Base-by-base conservation (phyloP, 2,797 vertebrate genomes). In the Mallotus villosus region DNA sequence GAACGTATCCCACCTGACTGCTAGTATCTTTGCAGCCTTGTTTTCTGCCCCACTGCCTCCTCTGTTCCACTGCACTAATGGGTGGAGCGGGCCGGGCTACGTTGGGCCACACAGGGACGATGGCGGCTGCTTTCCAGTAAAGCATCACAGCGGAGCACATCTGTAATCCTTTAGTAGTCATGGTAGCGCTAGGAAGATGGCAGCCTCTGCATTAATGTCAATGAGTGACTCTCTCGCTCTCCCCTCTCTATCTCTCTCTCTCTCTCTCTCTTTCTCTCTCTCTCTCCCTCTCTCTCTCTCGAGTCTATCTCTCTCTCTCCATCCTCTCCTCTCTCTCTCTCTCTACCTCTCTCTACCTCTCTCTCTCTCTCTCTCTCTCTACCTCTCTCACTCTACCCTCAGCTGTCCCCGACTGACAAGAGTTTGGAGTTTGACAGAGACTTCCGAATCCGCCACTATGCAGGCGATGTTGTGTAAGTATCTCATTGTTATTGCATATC, bases 361-460 rank as follows among this genome's bases (percentile, higher is more conserved):
- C 7, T 59, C 55, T 41, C 29, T 34, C 11, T 57, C 51, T 34
- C 9, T 62, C 60, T n/a, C 51, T 11, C 21, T 22, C 21, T 27
- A 14, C 29, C 58, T 53, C n/a, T 63, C 49, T 74, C 21, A 64
- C 4, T 79, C 17, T 74, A 61, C 72, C 84, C 70, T 63, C 85
- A 99, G 97, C 94, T 98, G 67, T 95, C 95, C 41, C 95, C 96
- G 0, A 94, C 93, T 0, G 97, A 99, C 89, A 99, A 99, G 89
- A 95, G 84, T 66, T 81, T 99, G 90, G 97, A 98, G 86, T 99
- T 98, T 34, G 96, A 99, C 86, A 85, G 97, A 86, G 97, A 99
- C 89, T 99, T 99, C 87, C 95, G 98, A 14, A 94, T 99, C 85
- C 93, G 94, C 19, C 98, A 99, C 89, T 99, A 99, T 0, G 98